Percentiles rank a stretch among this genome's conserved stretches.
Evolutionary conservation across 2,888 invertebrate species (phyloP).

Genomic region (Sarcophaga rosellei): DNA sequence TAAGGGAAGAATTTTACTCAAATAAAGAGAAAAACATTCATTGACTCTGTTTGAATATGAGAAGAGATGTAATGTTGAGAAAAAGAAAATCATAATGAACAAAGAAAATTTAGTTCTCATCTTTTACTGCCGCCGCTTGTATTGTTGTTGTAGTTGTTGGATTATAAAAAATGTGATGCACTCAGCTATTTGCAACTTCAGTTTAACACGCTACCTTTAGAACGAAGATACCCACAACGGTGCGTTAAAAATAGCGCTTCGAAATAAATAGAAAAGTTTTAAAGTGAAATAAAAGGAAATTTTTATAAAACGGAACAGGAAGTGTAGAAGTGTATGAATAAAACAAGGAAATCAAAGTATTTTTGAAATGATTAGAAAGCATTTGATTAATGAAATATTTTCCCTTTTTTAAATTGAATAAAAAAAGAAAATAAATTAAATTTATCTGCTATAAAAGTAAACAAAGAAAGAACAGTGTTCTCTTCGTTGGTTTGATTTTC

Average conservation of each 20-base stretch:
- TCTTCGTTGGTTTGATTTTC: not conserved
- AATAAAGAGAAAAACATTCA: not conserved
- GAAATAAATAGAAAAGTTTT: conserved; percentile 30
- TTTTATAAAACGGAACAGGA: conserved; percentile 49
- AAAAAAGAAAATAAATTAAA: not conserved
- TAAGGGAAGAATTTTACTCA: conserved; percentile 47
- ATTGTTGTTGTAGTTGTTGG: not conserved
- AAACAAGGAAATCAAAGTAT: not conserved
- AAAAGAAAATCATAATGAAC: conserved; percentile 9
- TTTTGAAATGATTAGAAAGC: not conserved
- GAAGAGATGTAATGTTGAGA: not conserved
- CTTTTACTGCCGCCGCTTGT: not conserved
- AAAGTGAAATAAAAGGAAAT: conserved; percentile 35
- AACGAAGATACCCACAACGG: conserved; percentile 66
- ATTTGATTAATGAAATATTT: not conserved
- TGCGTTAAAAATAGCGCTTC: conserved; percentile 1
- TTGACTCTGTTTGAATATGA: not conserved
- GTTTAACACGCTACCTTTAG: conserved; percentile 73
- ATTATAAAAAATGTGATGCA: conserved; percentile 46
- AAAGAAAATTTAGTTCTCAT: not conserved
- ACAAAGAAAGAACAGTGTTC: conserved; percentile 39
- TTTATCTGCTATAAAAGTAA: not conserved
- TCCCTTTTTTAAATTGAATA: not conserved
- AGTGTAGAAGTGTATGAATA: conserved; percentile 8
- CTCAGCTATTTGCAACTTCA: conserved; percentile 69